These are phyloP conservation scores for Eutolmus rufibarbis DNA, from an alignment of 2,888 invertebrate species.

Conservation along the genomic window DNA sequence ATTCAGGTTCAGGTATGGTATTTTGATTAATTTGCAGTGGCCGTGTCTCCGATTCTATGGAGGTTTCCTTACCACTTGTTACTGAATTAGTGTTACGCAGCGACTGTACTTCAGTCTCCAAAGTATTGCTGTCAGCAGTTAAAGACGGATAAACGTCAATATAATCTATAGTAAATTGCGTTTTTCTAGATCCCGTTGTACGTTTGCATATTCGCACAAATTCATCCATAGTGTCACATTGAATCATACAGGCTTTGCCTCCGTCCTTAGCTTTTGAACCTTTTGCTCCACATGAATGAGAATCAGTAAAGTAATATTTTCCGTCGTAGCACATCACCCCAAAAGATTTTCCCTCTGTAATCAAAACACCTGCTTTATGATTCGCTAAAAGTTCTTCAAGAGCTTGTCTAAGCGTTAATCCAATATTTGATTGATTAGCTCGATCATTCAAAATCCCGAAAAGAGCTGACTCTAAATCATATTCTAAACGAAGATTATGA, in stretches of 20 bases:
- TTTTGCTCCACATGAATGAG: conserved; percentile 51
- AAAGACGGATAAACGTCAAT: neutral
- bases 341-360: neutral
- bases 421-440: conserved; percentile 4
- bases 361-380: conserved; percentile 31
- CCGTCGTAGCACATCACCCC: neutral
- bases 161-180: neutral
- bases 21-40: neutral
- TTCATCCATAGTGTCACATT: conserved; percentile 38
- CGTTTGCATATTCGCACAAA: conserved; percentile 20
- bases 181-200: neutral
- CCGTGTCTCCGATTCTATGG: neutral
- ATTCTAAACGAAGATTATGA: conserved; percentile 31
- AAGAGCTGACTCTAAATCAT: conserved; percentile 35
- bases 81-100: neutral
- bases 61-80: neutral
- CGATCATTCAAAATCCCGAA: neutral
- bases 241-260: conserved; percentile 23
- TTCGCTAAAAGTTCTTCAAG: conserved; percentile 30
- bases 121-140: neutral
- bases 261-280: conserved; percentile 47
- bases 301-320: conserved; percentile 50
- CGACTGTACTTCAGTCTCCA: neutral
- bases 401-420: neutral
- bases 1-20: neutral